phyloP scores from a whole-genome alignment of 2,888 invertebrate species.

The Miltochrista miniata region DNA sequence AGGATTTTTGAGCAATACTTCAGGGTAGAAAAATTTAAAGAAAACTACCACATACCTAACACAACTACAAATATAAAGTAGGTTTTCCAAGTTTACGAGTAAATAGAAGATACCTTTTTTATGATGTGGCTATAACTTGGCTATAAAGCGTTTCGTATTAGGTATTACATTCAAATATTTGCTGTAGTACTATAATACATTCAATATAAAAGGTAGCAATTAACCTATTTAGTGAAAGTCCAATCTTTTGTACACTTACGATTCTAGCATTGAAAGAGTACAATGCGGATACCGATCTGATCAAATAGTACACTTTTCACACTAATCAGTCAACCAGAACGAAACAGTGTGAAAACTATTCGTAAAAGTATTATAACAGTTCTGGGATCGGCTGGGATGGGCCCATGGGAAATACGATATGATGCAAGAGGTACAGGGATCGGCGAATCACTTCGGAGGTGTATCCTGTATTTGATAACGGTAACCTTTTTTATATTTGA shows the following conservation, averaged over 20 bases:
- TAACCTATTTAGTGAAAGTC: slow-evolving; percentile 57
- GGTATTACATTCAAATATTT: too few species aligned
- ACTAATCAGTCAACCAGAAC: slow-evolving; percentile 58
- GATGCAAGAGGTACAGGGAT: slow-evolving; percentile 27
- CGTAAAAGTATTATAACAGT: slow-evolving; percentile 40
- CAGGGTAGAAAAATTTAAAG: too few species aligned
- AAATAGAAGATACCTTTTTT: too few species aligned
- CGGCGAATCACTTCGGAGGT: slow-evolving; percentile 13
- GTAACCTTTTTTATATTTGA: slow-evolving; percentile 3
- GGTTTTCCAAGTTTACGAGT: too few species aligned
- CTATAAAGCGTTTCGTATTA: too few species aligned
- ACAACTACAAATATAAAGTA: too few species aligned
- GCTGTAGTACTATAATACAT: neutral
- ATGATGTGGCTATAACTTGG: too few species aligned
- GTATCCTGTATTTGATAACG: slow-evolving; percentile 5
- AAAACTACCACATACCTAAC: too few species aligned
- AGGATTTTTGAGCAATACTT: too few species aligned
- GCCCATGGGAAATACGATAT: slow-evolving; percentile 67
- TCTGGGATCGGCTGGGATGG: slow-evolving; percentile 68
- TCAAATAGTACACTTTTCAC: slow-evolving; percentile 60
- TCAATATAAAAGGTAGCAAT: slow-evolving; percentile 14
- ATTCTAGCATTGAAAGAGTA: slow-evolving; percentile 49
- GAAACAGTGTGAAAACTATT: slow-evolving; percentile 73
- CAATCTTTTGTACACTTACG: slow-evolving; percentile 41
- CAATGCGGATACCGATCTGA: slow-evolving; percentile 53